These are phyloP conservation scores for Synergus itoensis DNA, from an alignment of 2,888 invertebrate genomes.

Conservation along the genomic window DNA sequence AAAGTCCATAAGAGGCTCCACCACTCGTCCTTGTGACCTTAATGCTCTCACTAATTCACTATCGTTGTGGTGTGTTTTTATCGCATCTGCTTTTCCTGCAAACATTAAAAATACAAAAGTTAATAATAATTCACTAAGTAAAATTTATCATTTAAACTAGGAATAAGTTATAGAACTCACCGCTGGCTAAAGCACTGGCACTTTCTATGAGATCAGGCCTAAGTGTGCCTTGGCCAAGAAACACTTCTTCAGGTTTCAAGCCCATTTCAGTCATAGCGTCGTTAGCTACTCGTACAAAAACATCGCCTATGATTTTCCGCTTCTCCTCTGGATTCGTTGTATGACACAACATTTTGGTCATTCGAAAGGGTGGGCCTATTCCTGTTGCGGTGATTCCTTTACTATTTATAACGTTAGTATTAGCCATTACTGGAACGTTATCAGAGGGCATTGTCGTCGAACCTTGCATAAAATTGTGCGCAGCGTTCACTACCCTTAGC, in stretches of 20 bases:
- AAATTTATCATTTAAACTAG: constrained; percentile 9
- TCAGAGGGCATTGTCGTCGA: constrained; percentile 88
- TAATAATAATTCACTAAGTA: neutral
- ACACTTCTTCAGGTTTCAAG: constrained; percentile 94
- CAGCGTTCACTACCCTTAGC: constrained; percentile 87
- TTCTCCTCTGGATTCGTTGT: constrained; percentile 97
- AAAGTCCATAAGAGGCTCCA: constrained; percentile 99
- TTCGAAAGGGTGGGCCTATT: constrained; percentile 79
- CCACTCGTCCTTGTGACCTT: constrained; percentile 89
- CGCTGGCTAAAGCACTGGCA: constrained; percentile 91
- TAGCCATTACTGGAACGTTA: constrained; percentile 56
- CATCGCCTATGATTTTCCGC: constrained; percentile 98
- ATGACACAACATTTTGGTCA: constrained; percentile 92
- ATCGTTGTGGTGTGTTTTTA: constrained; percentile 99
- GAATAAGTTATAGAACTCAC: constrained; percentile 56
- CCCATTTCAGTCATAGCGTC: constrained; percentile 93
- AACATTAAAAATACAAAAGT: neutral
- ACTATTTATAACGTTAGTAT: constrained; percentile 76
- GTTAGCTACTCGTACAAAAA: constrained; percentile 96
- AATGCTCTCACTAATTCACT: constrained; percentile 92
- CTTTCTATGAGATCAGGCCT: constrained; percentile 99
- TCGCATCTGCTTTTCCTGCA: constrained; percentile 92
- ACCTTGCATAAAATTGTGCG: constrained; percentile 85
- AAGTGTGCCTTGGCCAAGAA: constrained; percentile 96
- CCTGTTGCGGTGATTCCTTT: constrained; percentile 65